phyloP scores from a whole-genome alignment of 2,888 invertebrate genomes.

The Seladonia tumulorum region DNA sequence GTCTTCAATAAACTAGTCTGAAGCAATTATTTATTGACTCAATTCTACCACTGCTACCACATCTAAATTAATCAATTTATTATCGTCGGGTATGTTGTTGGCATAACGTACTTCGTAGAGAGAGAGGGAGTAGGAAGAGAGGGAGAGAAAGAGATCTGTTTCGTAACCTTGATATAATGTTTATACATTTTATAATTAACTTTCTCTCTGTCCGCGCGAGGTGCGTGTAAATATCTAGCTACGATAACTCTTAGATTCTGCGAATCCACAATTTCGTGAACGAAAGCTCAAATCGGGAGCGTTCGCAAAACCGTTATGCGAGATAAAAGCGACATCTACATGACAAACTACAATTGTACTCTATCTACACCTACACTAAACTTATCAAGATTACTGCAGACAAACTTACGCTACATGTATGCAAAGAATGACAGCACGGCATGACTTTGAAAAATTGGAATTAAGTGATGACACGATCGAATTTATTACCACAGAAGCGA shows the following conservation, averaged over 20 bases:
- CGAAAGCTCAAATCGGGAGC: neutral
- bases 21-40: conserved; percentile 26
- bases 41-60: neutral
- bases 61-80: conserved; percentile 11
- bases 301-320: neutral
- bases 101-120: neutral
- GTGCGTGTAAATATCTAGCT: neutral
- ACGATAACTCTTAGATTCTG: neutral
- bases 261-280: neutral
- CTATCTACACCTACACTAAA: neutral
- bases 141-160: neutral
- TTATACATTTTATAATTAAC: conserved; percentile 4
- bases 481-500: neutral
- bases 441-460: conserved; percentile 66
- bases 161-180: neutral
- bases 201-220: neutral
- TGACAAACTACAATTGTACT: neutral
- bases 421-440: conserved; percentile 42
- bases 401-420: conserved; percentile 2
- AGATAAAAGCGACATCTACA: conserved; percentile 40
- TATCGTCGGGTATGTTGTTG: neutral
- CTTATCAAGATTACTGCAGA: conserved; percentile 21
- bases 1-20: conserved; percentile 59
- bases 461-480: conserved; percentile 15
- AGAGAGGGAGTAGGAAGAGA: neutral